Evolutionary conservation across 1,140 invertebrate genomes (phyloP).

Genomic region (Patella vulgata): DNA sequence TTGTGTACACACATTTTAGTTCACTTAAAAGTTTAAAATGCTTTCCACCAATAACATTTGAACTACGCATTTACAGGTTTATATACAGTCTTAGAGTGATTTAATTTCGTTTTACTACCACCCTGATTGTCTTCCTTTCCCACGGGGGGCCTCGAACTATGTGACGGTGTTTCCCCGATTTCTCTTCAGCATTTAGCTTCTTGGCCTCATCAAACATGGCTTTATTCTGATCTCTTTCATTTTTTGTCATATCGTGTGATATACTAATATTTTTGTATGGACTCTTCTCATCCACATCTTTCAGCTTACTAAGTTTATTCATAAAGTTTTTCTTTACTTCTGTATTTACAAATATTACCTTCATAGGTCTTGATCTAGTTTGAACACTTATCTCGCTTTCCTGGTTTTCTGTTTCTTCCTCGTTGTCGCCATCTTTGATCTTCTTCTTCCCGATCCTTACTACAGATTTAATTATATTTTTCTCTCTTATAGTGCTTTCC

Average conservation of each 20-base stretch:
- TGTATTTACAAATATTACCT: neutral
- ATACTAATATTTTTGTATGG: neutral
- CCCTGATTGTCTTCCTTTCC: conserved; percentile 6
- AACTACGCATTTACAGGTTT: neutral
- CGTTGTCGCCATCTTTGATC: neutral
- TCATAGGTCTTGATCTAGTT: conserved; percentile 2
- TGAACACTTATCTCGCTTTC: neutral
- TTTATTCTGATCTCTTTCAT: conserved; percentile 9
- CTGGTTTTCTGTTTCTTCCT: conserved; percentile 1
- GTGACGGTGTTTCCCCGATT: conserved; percentile 10
- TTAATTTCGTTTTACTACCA: neutral
- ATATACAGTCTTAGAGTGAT: too few species aligned
- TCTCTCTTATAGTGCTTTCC: conserved; percentile 4
- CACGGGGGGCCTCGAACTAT: conserved; percentile 18
- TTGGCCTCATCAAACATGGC: conserved; percentile 1
- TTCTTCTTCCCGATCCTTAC: neutral
- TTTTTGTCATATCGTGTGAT: conserved; percentile 3
- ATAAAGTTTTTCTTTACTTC: conserved; percentile 2
- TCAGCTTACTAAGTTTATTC: neutral
- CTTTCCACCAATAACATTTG: neutral
- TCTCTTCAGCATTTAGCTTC: neutral
- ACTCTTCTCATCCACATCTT: neutral
- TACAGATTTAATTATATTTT: conserved; percentile 1
- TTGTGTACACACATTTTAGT: conserved; percentile 14
- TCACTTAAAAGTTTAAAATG: neutral